Base-by-base conservation (phyloP, 2,113 vertebrate genomes). In the Asarcornis scutulata region DNA sequence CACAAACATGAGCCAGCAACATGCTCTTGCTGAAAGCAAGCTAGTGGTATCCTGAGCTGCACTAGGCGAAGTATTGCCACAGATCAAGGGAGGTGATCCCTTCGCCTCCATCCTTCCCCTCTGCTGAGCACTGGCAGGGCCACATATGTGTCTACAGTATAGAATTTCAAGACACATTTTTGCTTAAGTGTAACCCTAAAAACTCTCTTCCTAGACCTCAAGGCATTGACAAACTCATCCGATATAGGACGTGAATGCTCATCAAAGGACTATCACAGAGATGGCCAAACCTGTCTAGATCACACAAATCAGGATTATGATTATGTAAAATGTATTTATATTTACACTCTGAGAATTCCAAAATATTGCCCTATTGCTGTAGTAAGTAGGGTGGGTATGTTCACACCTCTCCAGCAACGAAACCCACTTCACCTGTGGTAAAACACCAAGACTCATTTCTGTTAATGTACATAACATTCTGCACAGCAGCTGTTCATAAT, bases 141-240 rank as follows among this genome's bases (percentile, higher is more conserved):
- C 50, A 25, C 50, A 52, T 6, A 23, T 25, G 50, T 52, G 50
- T 25, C 48, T 23, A 50, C 48, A 23, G 22, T 20, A 9, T 14
- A 64, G 48, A 91, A 68, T 48, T 50, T 13, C 75, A 66, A 60
- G 44, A 16, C 17, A 60, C n/a, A n/a, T 50, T 76, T 86, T 64
- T 68, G 9, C 23, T n/a, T 46, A 36, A 73, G 64, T 46, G n/a
- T n/a, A 80, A 64, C 11, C 13, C 38, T 68, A 80, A 48, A 44
- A 83, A 48, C n/a, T 76, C 53, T 59, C 42, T 68, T 53, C 34
- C 21, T 59, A 34, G 26, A 59, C 31, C 15, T 32, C 42, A 52
- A 21, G 0, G 1, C 4, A 2, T 12, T n/a, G 7, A 52, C 5
- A 34, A 74, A 69, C 17, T 31, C 40, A 34, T 17, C 26, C 58